Conservation (phyloP, 2,113 vertebrate species). For the human region DNA sequence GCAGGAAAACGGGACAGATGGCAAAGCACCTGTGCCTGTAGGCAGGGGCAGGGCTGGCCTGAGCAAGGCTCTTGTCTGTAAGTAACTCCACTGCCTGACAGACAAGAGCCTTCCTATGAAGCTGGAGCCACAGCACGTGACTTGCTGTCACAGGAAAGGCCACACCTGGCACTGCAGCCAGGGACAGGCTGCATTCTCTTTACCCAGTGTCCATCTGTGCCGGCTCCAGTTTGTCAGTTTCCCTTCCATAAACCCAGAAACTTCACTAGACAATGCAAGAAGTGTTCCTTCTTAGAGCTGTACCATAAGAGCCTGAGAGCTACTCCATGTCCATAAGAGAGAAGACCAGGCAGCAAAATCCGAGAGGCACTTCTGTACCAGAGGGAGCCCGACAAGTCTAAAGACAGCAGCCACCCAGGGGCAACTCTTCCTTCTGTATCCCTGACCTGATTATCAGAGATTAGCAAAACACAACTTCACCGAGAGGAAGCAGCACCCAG, state of each 20-base stretch:
- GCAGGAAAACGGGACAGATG: neutral
- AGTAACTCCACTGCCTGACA: neutral
- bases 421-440: accelerated
- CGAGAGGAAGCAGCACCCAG: neutral
- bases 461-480: neutral
- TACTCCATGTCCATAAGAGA: neutral
- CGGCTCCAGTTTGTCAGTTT: neutral
- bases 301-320: neutral
- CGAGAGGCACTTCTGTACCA: neutral
- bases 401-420: neutral
- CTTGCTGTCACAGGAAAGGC: neutral
- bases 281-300: neutral
- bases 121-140: neutral
- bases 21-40: too few relatives aligned
- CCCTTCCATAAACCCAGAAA: neutral
- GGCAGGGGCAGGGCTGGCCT: neutral
- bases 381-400: neutral
- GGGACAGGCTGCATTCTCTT: neutral
- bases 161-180: neutral
- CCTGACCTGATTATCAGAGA: neutral
- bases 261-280: neutral
- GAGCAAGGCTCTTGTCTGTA: neutral
- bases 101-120: neutral
- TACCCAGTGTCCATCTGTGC: neutral
- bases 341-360: too few relatives aligned